Conservation (phyloP, 1,140 invertebrate species). For the Holotrichia oblita region DNA sequence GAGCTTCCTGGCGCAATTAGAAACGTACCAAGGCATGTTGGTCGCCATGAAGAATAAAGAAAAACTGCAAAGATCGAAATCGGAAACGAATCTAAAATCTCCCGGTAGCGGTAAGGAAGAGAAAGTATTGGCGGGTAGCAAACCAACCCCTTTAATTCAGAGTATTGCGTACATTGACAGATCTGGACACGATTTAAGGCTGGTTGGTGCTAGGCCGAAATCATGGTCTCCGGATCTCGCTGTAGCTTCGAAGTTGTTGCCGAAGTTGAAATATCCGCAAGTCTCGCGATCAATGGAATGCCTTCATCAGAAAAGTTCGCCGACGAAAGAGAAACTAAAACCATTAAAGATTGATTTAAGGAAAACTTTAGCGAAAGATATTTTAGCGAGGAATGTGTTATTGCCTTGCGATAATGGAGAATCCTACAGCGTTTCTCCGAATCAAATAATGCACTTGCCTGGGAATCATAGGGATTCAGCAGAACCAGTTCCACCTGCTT, state of each 20-base stretch:
- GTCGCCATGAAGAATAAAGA: constrained; percentile 96
- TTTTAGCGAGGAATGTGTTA: constrained; percentile 72
- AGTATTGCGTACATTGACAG: constrained; percentile 58
- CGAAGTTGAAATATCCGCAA: constrained; percentile 65
- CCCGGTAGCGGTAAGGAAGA: constrained; percentile 63
- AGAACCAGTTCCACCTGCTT: constrained; percentile 64
- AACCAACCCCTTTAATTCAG: constrained; percentile 67
- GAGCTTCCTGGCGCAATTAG: constrained; percentile 92
- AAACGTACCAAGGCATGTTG: constrained; percentile 95
- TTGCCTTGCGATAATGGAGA: constrained; percentile 85
- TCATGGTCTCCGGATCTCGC: constrained; percentile 82
- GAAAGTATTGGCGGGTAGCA: constrained; percentile 62
- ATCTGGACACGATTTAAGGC: constrained; percentile 52
- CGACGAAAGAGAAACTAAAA: constrained; percentile 50
- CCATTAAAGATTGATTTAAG: constrained; percentile 55
- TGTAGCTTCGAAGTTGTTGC: constrained; percentile 51
- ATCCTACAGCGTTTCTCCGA: constrained; percentile 88
- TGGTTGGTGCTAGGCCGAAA: constrained; percentile 68
- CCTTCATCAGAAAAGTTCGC: constrained; percentile 63
- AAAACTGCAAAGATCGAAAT: constrained; percentile 90
- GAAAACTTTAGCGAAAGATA: constrained; percentile 41
- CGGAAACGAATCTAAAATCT: constrained; percentile 88
- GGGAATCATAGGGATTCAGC: constrained; percentile 45
- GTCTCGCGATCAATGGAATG: constrained; percentile 71
- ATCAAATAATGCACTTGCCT: constrained; percentile 83